Conservation (phyloP, 2,797 vertebrate genomes). For the Enteromius thamalakanensis region DNA sequence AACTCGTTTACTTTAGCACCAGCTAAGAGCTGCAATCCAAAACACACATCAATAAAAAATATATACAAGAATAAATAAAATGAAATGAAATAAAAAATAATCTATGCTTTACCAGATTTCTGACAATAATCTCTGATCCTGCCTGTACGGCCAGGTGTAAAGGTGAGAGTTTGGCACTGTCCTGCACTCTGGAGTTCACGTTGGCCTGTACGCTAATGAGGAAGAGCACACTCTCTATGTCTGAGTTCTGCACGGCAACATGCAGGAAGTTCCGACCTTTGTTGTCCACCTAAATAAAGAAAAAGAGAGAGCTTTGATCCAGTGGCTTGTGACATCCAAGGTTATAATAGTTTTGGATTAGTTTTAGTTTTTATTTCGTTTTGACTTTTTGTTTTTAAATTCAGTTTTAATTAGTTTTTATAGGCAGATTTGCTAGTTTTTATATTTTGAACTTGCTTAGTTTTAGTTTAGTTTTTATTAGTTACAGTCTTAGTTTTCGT, state of each 20-base stretch:
- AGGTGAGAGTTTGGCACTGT: conserved; percentile 92
- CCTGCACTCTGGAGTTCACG: conserved; percentile 96
- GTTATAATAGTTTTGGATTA: no score
- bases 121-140: conserved; percentile 96
- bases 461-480: no score
- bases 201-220: conserved; percentile 98
- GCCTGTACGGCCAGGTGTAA: conserved; percentile 97
- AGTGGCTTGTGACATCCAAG: neutral
- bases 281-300: conserved; percentile 87
- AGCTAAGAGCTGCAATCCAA: conserved; percentile 85
- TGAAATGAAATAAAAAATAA: neutral
- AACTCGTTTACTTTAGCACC: conserved; percentile 97
- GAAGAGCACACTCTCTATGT: conserved; percentile 98
- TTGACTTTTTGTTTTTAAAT: no score
- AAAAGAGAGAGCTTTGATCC: neutral
- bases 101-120: conserved; percentile 86
- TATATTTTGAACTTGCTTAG: no score
- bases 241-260: conserved; percentile 92
- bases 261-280: conserved; percentile 98
- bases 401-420: no score
- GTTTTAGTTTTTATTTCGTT: no score
- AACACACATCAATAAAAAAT: neutral
- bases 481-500: no score
- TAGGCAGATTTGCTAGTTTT: no score
- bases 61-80: neutral